These are phyloP conservation scores for Meteorus colon DNA, from an alignment of 2,888 invertebrate genomes.

Conservation along the genomic window DNA sequence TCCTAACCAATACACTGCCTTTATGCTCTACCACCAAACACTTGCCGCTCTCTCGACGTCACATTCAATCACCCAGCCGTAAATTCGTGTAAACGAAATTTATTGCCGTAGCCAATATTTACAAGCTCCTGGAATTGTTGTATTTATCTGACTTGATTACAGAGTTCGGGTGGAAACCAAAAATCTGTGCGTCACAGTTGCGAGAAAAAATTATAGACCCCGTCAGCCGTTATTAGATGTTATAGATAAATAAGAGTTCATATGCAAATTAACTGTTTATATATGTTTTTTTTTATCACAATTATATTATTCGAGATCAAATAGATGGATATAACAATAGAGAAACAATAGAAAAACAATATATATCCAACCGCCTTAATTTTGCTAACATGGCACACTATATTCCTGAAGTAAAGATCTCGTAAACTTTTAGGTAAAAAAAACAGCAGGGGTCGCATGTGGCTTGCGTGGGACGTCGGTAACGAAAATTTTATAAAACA, in stretches of 20 bases:
- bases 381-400: no score
- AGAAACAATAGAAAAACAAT: no score
- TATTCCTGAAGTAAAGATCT: no score
- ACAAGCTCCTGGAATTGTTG: slow-evolving; percentile 47
- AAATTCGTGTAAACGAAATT: slow-evolving; percentile 60
- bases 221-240: not conserved
- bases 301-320: no score
- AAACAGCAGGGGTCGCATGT: no score
- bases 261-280: not conserved
- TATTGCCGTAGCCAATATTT: slow-evolving; percentile 61
- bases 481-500: no score
- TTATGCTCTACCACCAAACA: slow-evolving; percentile 19
- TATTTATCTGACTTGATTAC: slow-evolving; percentile 53
- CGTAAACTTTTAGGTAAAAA: no score
- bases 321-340: no score
- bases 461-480: no score
- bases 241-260: not conserved
- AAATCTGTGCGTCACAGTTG: not conserved
- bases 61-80: slow-evolving; percentile 64
- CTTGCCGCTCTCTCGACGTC: slow-evolving; percentile 45
- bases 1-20: not conserved
- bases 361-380: no score
- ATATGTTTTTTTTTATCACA: no score
- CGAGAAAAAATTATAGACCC: not conserved
- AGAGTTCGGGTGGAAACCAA: slow-evolving; percentile 36